A percentile compares a stretch with the other conserved stretches of the same genome.
Conservation (phyloP, 2,113 vertebrate species). For the Mormyrus iriodes region DNA sequence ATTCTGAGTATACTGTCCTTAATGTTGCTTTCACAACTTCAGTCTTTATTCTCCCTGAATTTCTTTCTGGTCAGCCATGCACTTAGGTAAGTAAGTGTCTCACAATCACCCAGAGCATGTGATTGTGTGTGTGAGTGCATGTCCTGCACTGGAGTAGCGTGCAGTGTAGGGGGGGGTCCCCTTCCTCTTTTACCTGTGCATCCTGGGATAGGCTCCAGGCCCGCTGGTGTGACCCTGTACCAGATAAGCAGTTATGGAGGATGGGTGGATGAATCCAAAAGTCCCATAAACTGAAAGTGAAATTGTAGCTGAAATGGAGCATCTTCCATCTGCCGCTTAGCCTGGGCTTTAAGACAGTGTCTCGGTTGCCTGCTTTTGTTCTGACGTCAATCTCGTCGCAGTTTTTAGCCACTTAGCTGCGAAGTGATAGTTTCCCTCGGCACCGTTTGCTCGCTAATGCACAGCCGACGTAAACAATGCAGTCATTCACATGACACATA, state of each 20-base stretch:
- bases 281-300: neutral
- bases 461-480: neutral
- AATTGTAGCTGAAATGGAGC: too few species aligned
- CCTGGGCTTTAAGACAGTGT: too few species aligned
- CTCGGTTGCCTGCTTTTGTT: neutral
- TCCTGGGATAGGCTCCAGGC: neutral
- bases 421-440: neutral
- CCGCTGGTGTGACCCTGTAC: too few species aligned
- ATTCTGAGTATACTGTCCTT: neutral
- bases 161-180: neutral
- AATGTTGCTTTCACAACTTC: neutral
- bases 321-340: neutral
- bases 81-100: too few species aligned
- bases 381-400: neutral
- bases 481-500: neutral
- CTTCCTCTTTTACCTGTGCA: neutral
- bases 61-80: neutral
- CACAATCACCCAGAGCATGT: too few species aligned
- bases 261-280: too few species aligned
- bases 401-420: neutral
- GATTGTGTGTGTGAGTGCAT: too few species aligned
- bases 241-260: too few species aligned
- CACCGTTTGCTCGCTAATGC: neutral
- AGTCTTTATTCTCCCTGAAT: neutral
- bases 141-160: too few species aligned